Conservation (phyloP, 2,888 invertebrate species). For the Patella pellucida region DNA sequence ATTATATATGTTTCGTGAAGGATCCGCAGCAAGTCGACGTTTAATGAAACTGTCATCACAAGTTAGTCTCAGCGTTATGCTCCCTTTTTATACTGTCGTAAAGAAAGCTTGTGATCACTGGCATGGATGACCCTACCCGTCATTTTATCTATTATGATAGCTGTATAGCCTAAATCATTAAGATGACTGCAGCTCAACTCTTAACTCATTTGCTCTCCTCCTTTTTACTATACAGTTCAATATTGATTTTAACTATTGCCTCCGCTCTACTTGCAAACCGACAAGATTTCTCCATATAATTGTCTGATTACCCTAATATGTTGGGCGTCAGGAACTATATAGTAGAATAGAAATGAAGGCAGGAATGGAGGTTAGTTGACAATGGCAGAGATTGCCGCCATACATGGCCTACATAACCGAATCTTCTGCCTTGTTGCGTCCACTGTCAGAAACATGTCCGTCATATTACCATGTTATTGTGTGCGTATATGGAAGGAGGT, state of each 20-base stretch:
- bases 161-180: no score
- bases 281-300: slow-evolving; percentile 10
- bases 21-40: not conserved
- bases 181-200: no score
- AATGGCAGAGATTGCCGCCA: no score
- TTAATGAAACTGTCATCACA: slow-evolving; percentile 2
- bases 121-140: no score
- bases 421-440: slow-evolving; percentile 1
- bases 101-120: no score
- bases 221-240: not conserved
- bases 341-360: no score
- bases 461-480: not conserved
- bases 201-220: no score
- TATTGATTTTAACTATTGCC: slow-evolving; percentile 4
- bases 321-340: not conserved
- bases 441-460: slow-evolving; percentile 3
- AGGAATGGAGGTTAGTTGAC: no score
- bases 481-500: not conserved
- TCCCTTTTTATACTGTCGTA: no score
- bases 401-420: slow-evolving; percentile 3
- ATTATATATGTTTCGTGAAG: slow-evolving; percentile 1
- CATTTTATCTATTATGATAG: no score
- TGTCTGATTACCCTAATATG: slow-evolving; percentile 2
- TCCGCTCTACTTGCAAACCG: not conserved
- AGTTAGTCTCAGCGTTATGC: not conserved